Evolutionary conservation across 2,888 invertebrate genomes (phyloP).

Genomic region (Drosophila paramelanica): DNA sequence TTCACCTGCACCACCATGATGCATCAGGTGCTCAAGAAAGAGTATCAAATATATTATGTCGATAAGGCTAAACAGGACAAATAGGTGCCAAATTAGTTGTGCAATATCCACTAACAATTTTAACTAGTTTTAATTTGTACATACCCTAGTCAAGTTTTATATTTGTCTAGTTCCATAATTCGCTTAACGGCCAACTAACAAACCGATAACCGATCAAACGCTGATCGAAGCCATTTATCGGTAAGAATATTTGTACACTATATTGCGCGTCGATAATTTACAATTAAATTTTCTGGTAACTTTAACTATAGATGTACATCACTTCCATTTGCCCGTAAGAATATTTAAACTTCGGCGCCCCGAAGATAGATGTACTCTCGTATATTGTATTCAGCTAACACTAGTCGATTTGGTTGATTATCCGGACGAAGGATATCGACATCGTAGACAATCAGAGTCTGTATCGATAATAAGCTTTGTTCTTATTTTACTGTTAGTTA

Average conservation of each 20-base stretch:
- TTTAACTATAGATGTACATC: too few relatives aligned
- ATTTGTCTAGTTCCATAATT: not conserved
- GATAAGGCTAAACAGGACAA: slow-evolving; percentile 43
- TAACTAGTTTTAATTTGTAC: slow-evolving; percentile 30
- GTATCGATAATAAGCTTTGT: slow-evolving; percentile 13
- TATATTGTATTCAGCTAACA: not conserved
- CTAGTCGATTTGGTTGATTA: not conserved
- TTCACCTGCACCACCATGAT: slow-evolving; percentile 86
- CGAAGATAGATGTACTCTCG: too few relatives aligned
- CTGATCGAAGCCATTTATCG: not conserved
- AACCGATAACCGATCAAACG: not conserved
- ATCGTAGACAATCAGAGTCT: not conserved
- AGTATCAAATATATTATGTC: slow-evolving; percentile 82
- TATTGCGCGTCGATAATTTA: not conserved
- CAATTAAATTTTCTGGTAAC: not conserved
- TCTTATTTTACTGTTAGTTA: slow-evolving; percentile 24
- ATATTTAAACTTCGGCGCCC: too few relatives aligned
- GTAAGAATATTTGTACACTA: not conserved
- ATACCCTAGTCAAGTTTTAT: slow-evolving; percentile 24
- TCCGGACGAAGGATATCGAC: too few relatives aligned
- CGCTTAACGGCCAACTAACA: not conserved
- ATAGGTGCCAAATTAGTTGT: slow-evolving; percentile 24
- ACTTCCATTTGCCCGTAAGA: too few relatives aligned
- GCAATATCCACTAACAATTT: slow-evolving; percentile 9
- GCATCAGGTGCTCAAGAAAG: slow-evolving; percentile 82